phyloP scores from a whole-genome alignment of 2,113 vertebrate species.

The Gnathonemus longibarbis region DNA sequence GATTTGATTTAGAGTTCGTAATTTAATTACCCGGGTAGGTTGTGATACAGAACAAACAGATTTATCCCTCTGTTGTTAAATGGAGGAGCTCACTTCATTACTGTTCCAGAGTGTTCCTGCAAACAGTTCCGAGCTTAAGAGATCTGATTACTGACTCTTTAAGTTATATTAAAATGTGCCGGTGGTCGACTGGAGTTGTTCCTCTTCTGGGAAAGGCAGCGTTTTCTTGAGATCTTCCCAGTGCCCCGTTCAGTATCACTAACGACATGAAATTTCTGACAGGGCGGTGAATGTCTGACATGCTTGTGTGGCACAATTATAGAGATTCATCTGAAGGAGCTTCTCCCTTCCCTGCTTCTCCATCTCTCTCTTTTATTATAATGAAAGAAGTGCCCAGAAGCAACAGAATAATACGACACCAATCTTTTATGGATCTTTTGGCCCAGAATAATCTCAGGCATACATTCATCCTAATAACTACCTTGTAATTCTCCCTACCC shows the following conservation, averaged over 20 bases:
- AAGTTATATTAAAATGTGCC: slow-evolving; percentile 6
- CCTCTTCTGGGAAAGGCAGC: neutral
- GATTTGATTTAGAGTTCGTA: neutral
- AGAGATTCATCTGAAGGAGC: slow-evolving; percentile 16
- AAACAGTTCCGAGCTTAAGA: slow-evolving; percentile 2
- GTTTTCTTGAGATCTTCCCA: slow-evolving; percentile 2
- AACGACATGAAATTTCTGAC: slow-evolving; percentile 21
- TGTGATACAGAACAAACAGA: neutral
- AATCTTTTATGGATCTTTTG: slow-evolving; percentile 4
- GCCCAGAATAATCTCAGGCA: neutral
- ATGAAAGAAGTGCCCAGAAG: slow-evolving; percentile 21
- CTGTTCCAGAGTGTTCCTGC: neutral
- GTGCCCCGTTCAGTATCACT: slow-evolving; percentile 9
- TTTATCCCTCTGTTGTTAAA: slow-evolving; percentile 8
- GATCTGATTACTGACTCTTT: slow-evolving; percentile 9
- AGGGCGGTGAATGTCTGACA: slow-evolving; percentile 18
- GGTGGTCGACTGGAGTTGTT: slow-evolving; percentile 9
- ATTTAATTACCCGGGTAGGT: slow-evolving; percentile 22
- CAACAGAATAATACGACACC: slow-evolving; percentile 21
- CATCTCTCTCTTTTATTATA: slow-evolving; percentile 12
- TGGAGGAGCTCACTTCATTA: neutral
- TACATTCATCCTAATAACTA: neutral
- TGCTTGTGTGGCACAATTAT: slow-evolving; percentile 17
- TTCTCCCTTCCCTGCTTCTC: neutral
- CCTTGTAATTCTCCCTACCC: neutral